These are phyloP conservation scores for Zaprionus lachaisei DNA, from an alignment of 1,140 invertebrate species.

Conservation along the genomic window DNA sequence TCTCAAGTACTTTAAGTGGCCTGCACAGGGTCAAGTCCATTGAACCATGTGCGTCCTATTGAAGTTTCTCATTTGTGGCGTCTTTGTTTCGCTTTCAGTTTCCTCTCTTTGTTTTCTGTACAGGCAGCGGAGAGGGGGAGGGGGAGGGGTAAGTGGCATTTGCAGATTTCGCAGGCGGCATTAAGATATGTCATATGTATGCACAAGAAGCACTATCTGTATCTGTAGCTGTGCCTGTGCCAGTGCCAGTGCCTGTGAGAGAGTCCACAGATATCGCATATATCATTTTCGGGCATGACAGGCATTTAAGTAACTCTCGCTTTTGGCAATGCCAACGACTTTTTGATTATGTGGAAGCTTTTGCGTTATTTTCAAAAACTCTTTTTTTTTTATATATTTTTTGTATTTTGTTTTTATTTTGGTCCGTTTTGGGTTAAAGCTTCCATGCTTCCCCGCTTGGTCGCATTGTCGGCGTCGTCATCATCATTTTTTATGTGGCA, in stretches of 20 bases:
- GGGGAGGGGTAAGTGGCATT: slow-evolving; percentile 8
- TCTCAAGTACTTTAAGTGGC: slow-evolving; percentile 1
- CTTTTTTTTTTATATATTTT: neutral
- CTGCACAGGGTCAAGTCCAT: slow-evolving; percentile 2
- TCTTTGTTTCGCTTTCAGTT: slow-evolving; percentile 6
- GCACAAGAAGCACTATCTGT: neutral
- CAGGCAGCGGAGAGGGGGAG: neutral
- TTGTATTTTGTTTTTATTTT: slow-evolving; percentile 6
- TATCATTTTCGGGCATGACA: slow-evolving; percentile 49
- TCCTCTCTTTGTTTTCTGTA: neutral
- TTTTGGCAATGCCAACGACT: slow-evolving; percentile 63
- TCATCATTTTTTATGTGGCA: slow-evolving; percentile 74
- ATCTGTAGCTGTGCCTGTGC: neutral
- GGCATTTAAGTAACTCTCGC: slow-evolving; percentile 53
- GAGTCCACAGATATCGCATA: slow-evolving; percentile 12
- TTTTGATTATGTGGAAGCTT: slow-evolving; percentile 60
- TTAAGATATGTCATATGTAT: slow-evolving; percentile 15
- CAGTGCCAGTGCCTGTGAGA: slow-evolving; percentile 7
- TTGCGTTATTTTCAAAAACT: slow-evolving; percentile 23
- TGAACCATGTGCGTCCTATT: neutral
- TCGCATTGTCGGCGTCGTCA: slow-evolving; percentile 56
- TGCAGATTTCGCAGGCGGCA: slow-evolving; percentile 20
- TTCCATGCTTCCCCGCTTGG: slow-evolving; percentile 1
- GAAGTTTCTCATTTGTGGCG: neutral
- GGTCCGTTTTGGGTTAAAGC: slow-evolving; percentile 4